phyloP scores from a whole-genome alignment of 2,113 vertebrate genomes.

The Myocastor coypus region DNA sequence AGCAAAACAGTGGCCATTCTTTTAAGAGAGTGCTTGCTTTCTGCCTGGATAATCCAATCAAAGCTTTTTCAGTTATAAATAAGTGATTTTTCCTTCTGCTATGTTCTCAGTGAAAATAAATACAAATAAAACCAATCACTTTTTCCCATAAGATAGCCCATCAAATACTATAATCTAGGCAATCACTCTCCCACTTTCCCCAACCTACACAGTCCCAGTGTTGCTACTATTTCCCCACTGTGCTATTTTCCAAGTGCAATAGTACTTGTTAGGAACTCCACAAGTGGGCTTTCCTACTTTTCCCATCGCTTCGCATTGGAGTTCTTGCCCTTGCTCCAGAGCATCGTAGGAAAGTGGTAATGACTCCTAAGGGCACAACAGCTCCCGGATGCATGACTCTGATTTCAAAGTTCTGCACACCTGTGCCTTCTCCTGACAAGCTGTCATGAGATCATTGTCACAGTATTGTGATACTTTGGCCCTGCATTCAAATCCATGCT shows the following conservation, averaged over 20 bases:
- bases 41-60: constrained; percentile 17
- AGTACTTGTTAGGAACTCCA: background rate
- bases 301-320: background rate
- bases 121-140: background rate
- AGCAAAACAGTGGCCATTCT: background rate
- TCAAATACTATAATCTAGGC: background rate
- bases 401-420: background rate
- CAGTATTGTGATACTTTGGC: background rate
- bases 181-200: background rate
- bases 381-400: background rate
- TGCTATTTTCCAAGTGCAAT: background rate
- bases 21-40: constrained; percentile 43
- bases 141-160: background rate
- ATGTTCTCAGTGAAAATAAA: constrained; percentile 24
- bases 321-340: background rate
- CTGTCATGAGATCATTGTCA: background rate
- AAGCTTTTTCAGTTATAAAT: constrained; percentile 19
- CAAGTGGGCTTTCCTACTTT: background rate
- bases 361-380: background rate
- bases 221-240: background rate
- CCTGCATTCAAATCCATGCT: background rate
- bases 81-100: constrained; percentile 51
- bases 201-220: background rate
- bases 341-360: background rate
- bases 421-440: background rate